phyloP scores from a whole-genome alignment of 2,888 invertebrate genomes.

The Brassicogethes aeneus region DNA sequence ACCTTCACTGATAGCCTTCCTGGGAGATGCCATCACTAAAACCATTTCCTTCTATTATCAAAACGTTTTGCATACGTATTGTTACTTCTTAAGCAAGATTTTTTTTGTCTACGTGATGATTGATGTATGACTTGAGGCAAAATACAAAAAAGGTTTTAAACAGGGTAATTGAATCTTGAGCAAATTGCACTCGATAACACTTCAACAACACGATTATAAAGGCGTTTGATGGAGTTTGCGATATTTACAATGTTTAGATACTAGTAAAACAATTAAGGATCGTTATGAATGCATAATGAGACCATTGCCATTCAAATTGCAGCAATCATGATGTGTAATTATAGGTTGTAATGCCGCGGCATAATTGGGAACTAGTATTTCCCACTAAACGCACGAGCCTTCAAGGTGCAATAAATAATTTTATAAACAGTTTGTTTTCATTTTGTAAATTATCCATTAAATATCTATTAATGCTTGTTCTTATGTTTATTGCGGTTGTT shows the following conservation, averaged over 20 bases:
- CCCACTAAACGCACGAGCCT: conserved; percentile 5
- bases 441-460: conserved; percentile 1
- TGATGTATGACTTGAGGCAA: too few species aligned
- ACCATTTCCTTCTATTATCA: too few species aligned
- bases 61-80: too few species aligned
- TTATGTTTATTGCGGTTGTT: neutral
- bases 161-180: too few species aligned
- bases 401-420: conserved; percentile 1
- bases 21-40: too few species aligned
- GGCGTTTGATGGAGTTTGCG: neutral
- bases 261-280: conserved; percentile 26
- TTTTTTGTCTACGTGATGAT: too few species aligned
- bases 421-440: neutral
- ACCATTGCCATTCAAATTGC: conserved; percentile 26
- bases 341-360: conserved; percentile 25
- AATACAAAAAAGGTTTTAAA: too few species aligned
- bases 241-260: conserved; percentile 4
- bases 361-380: conserved; percentile 23
- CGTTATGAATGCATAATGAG: conserved; percentile 28
- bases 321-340: conserved; percentile 26
- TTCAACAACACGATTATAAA: neutral
- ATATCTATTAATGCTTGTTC: conserved; percentile 1
- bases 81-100: too few species aligned
- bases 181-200: too few species aligned
- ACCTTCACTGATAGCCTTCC: neutral